Conservation (phyloP, 2,888 invertebrate species). For the Mesochorus sp. region DNA sequence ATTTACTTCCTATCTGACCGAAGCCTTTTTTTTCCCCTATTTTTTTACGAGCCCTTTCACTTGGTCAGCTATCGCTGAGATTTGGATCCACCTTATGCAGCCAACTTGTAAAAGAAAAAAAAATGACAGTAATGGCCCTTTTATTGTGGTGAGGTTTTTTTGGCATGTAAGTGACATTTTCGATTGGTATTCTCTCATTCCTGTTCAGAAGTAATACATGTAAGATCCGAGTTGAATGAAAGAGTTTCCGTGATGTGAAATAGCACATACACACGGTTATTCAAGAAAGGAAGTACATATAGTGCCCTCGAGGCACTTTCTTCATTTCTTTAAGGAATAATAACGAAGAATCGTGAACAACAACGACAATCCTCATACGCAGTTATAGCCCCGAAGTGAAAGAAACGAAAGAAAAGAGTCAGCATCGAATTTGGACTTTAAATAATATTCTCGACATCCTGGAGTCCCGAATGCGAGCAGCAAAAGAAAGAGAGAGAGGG, state of each 20-base stretch:
- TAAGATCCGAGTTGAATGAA: background rate
- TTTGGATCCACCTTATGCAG: too few species aligned
- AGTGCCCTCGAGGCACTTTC: constrained; percentile 8
- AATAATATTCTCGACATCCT: constrained; percentile 63
- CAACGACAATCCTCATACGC: constrained; percentile 2
- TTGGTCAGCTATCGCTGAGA: background rate
- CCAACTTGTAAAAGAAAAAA: background rate
- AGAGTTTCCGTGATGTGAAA: background rate
- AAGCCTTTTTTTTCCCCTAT: constrained; percentile 40
- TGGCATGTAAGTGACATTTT: background rate
- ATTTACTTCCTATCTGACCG: constrained; percentile 35
- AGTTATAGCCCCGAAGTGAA: background rate
- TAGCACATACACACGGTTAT: background rate
- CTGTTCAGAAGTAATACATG: background rate
- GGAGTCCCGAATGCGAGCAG: constrained; percentile 39
- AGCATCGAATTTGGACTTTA: constrained; percentile 36
- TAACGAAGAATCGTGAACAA: background rate
- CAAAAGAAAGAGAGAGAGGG: background rate
- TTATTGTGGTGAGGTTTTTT: background rate
- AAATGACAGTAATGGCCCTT: background rate
- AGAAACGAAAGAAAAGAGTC: background rate
- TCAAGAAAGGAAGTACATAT: constrained; percentile 11
- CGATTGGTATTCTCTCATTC: background rate
- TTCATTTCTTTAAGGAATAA: constrained; percentile 1
- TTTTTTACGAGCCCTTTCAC: constrained; percentile 44